phyloP scores from a whole-genome alignment of 2,888 invertebrate species.

The Rugalucina vietnamica region DNA sequence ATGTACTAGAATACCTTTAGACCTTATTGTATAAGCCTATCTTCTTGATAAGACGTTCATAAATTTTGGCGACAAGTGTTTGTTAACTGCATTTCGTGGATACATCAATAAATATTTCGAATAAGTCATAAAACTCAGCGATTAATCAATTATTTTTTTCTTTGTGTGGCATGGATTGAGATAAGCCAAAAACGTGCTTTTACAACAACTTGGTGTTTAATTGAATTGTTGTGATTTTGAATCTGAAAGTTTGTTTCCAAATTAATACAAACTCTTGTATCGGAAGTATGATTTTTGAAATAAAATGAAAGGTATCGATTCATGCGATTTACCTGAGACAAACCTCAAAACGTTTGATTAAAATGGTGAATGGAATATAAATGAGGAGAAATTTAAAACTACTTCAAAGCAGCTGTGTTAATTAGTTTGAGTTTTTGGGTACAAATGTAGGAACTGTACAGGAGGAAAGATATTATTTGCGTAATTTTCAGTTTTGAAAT shows the following conservation, averaged over 20 bases:
- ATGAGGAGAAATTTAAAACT: too few species aligned
- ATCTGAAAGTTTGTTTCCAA: constrained; percentile 1
- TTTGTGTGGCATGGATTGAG: not conserved
- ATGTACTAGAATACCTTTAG: not conserved
- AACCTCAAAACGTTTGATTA: not conserved
- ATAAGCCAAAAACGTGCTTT: not conserved
- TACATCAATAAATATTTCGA: not conserved
- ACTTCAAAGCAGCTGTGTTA: not conserved
- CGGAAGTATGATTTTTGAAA: not conserved
- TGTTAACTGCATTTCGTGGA: not conserved
- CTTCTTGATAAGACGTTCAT: not conserved
- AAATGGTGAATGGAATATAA: not conserved
- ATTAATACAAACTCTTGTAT: not conserved
- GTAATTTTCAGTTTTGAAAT: not conserved
- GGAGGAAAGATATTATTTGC: not conserved
- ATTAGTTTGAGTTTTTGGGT: not conserved
- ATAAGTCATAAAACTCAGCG: not conserved
- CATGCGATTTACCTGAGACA: not conserved
- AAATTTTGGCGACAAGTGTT: not conserved
- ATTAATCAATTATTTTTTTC: not conserved
- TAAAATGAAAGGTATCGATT: not conserved
- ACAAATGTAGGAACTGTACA: not conserved
- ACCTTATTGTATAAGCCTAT: not conserved
- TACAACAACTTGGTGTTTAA: not conserved
- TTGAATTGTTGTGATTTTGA: constrained; percentile 9